Evolutionary conservation across 2,797 vertebrate species (phyloP).

Genomic region (Glyptemys insculpta): DNA sequence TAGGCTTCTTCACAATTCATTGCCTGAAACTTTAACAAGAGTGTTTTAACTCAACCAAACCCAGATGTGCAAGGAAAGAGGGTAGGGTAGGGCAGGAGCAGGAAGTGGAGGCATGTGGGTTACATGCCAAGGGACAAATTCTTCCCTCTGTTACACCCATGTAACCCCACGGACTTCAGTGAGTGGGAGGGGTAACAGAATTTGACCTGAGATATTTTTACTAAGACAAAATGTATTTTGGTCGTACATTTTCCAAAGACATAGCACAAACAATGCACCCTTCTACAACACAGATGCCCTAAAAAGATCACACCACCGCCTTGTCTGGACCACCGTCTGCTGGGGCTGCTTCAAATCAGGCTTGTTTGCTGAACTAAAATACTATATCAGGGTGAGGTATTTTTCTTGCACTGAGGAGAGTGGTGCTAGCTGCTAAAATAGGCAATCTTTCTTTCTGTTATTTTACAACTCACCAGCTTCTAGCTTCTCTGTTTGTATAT

Average conservation of each 20-base stretch:
- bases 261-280: conserved; percentile 44
- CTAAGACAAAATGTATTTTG: conserved; percentile 43
- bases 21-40: too few species aligned
- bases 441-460: neutral
- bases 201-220: conserved; percentile 26
- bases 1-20: too few species aligned
- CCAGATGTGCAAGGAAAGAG: neutral
- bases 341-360: conserved; percentile 25
- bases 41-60: too few species aligned
- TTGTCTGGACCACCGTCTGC: neutral
- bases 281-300: neutral
- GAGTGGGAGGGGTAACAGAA: conserved; percentile 55
- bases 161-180: neutral
- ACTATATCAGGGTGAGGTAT: neutral
- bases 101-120: neutral
- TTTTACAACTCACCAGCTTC: neutral
- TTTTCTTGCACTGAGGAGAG: neutral
- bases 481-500: neutral
- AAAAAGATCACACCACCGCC: too few species aligned
- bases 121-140: conserved; percentile 37
- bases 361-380: conserved; percentile 28
- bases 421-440: neutral
- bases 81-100: neutral
- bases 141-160: conserved; percentile 59
- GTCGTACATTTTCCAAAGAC: conserved; percentile 38